Evolutionary conservation across 2,113 vertebrate species (phyloP).

Genomic region (Pelecanus crispus): DNA sequence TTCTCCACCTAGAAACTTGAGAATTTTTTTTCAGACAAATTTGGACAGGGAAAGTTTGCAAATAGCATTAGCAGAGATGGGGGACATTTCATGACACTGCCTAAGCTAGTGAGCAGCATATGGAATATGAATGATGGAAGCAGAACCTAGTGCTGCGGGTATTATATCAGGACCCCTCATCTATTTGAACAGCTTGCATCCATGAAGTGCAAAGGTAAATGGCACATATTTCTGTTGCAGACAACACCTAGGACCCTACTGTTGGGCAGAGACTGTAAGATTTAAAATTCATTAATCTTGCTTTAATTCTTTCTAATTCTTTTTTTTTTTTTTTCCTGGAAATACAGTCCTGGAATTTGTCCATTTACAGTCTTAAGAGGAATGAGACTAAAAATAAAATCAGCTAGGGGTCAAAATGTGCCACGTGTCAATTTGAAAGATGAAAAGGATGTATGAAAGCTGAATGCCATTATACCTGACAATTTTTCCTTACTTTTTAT

Average conservation of each 20-base stretch:
- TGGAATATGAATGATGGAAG: background rate
- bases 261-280: background rate
- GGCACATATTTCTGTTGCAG: background rate
- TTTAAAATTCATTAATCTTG: background rate
- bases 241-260: background rate
- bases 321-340: background rate
- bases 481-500: constrained; percentile 28
- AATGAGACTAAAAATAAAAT: background rate
- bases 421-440: background rate
- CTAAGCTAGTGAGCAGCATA: background rate
- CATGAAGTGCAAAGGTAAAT: background rate
- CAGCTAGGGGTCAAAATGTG: background rate
- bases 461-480: background rate
- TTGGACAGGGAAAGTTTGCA: background rate
- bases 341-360: background rate
- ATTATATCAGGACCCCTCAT: background rate
- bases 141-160: background rate
- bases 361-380: background rate
- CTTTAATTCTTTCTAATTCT: background rate
- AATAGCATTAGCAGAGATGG: background rate
- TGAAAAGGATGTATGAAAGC: background rate
- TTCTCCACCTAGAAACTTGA: background rate
- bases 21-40: background rate
- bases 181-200: background rate
- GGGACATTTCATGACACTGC: background rate